Conservation (phyloP, 2,888 invertebrate species). For the Caenorhabditis virilis region DNA sequence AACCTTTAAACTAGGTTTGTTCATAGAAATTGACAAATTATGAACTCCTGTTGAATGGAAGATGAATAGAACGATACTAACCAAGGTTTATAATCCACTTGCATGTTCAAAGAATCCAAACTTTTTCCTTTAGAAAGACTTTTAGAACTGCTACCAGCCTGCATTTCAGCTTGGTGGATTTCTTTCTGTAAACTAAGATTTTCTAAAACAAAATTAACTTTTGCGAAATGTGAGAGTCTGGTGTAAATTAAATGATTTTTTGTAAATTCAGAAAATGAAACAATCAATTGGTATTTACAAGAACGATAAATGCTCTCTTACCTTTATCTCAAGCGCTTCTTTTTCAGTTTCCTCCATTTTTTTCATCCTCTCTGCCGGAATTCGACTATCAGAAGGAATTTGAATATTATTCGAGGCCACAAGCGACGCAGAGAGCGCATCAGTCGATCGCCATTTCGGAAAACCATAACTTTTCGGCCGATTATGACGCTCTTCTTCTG, state of each 20-base stretch:
- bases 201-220: no score
- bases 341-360: slow-evolving; percentile 57
- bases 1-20: no score
- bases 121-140: slow-evolving; percentile 47
- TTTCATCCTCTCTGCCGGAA: slow-evolving; percentile 51
- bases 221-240: neutral
- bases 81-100: slow-evolving; percentile 42
- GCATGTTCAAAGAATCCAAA: slow-evolving; percentile 42
- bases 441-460: slow-evolving; percentile 61
- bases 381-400: slow-evolving; percentile 55
- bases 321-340: slow-evolving; percentile 48
- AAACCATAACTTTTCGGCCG: slow-evolving; percentile 51
- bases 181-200: slow-evolving; percentile 19
- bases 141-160: slow-evolving; percentile 4
- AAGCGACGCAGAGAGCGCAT: slow-evolving; percentile 61
- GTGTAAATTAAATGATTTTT: no score
- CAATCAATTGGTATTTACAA: no score
- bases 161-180: slow-evolving; percentile 31
- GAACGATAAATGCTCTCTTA: no score
- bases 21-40: no score
- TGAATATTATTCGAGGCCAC: slow-evolving; percentile 59
- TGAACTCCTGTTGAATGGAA: neutral
- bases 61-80: no score
- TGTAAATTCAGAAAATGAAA: no score
- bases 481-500: slow-evolving; percentile 32